phyloP scores from a whole-genome alignment of 2,888 invertebrate species.

The Craniophora ligustri region DNA sequence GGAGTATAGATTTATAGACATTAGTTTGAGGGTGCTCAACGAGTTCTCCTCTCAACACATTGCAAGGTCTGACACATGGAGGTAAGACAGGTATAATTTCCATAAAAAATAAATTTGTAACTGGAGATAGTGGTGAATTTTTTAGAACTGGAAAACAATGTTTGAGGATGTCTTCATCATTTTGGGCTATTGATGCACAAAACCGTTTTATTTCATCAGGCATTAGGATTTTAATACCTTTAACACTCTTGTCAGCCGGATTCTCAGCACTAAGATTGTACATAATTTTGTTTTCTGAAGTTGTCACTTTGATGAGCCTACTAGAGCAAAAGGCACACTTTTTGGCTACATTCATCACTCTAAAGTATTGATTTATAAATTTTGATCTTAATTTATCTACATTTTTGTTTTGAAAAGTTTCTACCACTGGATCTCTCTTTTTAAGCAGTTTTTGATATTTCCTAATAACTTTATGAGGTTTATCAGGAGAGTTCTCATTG shows the following conservation, averaged over 20 bases:
- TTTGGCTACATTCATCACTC: conserved; percentile 78
- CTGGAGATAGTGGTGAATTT: conserved; percentile 81
- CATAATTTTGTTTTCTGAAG: conserved; percentile 90
- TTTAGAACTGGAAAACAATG: conserved; percentile 92
- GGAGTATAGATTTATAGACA: conserved; percentile 91
- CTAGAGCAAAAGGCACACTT: conserved; percentile 88
- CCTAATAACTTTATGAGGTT: conserved; percentile 78
- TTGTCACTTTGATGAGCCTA: conserved; percentile 86
- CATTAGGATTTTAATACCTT: conserved; percentile 87
- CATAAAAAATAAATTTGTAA: conserved; percentile 96
- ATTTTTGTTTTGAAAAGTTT: conserved; percentile 83
- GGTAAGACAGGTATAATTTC: conserved; percentile 95
- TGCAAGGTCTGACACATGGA: conserved; percentile 94
- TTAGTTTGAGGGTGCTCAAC: conserved; percentile 94
- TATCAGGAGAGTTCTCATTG: conserved; percentile 77
- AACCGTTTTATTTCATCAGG: conserved; percentile 91
- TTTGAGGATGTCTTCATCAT: conserved; percentile 91
- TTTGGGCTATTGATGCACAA: conserved; percentile 91
- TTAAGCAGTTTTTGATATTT: conserved; percentile 76
- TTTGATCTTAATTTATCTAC: conserved; percentile 81
- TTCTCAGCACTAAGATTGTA: conserved; percentile 70
- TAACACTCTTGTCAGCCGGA: conserved; percentile 66
- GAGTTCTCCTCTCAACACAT: conserved; percentile 89
- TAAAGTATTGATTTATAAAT: conserved; percentile 81
- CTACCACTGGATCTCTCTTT: conserved; percentile 67